Evolutionary conservation across 2,113 vertebrate genomes (phyloP).

Genomic region (Leuciscus idus): DNA sequence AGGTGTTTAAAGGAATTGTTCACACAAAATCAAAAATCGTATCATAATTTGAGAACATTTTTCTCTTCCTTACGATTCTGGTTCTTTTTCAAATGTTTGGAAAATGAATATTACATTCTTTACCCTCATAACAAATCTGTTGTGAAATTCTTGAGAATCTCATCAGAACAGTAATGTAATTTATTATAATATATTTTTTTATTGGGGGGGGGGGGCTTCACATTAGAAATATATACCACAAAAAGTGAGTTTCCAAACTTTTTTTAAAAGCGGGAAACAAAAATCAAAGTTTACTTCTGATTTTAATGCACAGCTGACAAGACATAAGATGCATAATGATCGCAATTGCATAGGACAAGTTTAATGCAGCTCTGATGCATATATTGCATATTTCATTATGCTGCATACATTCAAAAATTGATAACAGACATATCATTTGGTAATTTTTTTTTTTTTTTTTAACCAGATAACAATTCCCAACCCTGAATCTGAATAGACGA

Average conservation of each 20-base stretch:
- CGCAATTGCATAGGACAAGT: neutral
- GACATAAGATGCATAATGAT: neutral
- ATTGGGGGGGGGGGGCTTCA: neutral
- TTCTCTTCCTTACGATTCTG: neutral
- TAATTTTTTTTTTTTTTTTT: neutral
- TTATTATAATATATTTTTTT: neutral
- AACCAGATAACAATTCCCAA: constrained; percentile 7
- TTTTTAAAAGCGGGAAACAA: neutral
- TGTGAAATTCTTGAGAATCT: neutral
- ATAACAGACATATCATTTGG: neutral
- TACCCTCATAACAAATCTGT: neutral
- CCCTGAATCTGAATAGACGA: neutral
- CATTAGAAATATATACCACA: neutral
- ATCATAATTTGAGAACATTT: neutral
- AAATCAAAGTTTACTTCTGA: neutral
- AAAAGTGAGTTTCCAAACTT: neutral
- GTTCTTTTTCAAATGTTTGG: neutral
- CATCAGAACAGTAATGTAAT: no score
- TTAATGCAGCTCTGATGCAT: neutral
- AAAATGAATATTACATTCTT: neutral
- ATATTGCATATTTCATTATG: neutral
- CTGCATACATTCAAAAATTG: neutral
- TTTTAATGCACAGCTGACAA: neutral
- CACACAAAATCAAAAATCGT: neutral
- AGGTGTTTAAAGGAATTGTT: neutral